Conservation (phyloP, 64 coral and sea anemone species). For the Platygyra sinensis region DNA sequence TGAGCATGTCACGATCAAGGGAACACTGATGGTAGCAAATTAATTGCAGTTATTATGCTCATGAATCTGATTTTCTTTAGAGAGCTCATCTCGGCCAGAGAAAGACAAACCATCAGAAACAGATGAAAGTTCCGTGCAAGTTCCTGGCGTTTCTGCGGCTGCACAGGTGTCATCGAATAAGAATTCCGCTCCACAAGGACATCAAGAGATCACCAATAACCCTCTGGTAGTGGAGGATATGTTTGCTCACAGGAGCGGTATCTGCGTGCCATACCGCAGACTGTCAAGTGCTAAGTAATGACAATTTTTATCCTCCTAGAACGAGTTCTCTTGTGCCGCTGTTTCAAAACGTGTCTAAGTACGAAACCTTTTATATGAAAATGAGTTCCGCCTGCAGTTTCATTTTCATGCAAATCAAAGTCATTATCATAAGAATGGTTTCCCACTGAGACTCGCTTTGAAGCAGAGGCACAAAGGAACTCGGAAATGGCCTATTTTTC, state of each 20-base stretch:
- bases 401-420: too few relatives aligned
- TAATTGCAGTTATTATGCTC: too few relatives aligned
- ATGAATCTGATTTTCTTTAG: background rate
- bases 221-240: conserved; percentile 62
- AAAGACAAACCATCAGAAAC: background rate
- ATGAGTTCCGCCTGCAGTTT: too few relatives aligned
- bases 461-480: too few relatives aligned
- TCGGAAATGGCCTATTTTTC: background rate
- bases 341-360: too few relatives aligned
- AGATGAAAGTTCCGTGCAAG: background rate
- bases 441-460: too few relatives aligned
- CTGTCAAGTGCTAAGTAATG: conserved; percentile 70
- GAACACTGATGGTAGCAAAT: too few relatives aligned
- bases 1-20: too few relatives aligned
- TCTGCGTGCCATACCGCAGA: conserved; percentile 57
- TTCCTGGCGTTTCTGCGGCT: background rate
- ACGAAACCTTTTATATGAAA: too few relatives aligned
- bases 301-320: too few relatives aligned
- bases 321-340: too few relatives aligned
- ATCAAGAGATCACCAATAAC: conserved; percentile 33
- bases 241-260: conserved; percentile 49
- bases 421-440: too few relatives aligned
- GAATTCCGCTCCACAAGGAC: background rate
- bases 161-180: background rate
- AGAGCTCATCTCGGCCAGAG: background rate